phyloP scores from a whole-genome alignment of 37 sponge, comb jelly and placozoan genomes.

The Mnemiopsis leidyi region DNA sequence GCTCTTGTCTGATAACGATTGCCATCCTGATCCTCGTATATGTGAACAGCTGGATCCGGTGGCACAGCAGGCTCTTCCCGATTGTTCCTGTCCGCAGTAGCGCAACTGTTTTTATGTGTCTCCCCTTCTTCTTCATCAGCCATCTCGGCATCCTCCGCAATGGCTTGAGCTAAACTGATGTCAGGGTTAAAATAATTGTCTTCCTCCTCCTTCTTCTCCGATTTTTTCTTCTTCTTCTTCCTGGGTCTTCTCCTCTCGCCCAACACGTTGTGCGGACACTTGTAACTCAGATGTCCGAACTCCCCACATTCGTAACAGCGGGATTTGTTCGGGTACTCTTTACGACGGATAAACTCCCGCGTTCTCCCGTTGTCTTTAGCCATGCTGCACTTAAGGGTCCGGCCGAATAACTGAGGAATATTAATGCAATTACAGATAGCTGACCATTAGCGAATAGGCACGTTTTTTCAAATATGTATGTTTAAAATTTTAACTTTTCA shows the following conservation, averaged over 20 bases:
- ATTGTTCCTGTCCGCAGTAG: background rate
- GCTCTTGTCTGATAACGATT: background rate
- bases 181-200: constrained; percentile 56
- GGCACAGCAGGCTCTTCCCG: background rate
- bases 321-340: constrained; percentile 81
- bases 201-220: constrained; percentile 67
- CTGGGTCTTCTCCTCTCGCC: constrained; percentile 83
- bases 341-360: constrained; percentile 83
- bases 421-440: background rate
- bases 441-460: background rate
- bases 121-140: background rate
- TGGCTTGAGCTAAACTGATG: constrained; percentile 20
- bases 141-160: constrained; percentile 30
- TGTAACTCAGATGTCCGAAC: constrained; percentile 90
- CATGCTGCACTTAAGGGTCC: constrained; percentile 80
- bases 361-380: constrained; percentile 91
- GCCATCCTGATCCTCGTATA: constrained; percentile 8
- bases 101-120: too few species aligned
- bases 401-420: constrained; percentile 89
- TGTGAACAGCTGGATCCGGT: background rate
- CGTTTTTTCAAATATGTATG: background rate
- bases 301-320: constrained; percentile 94
- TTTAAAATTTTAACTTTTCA: background rate
- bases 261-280: constrained; percentile 79
- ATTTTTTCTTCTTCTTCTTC: constrained; percentile 69